phyloP scores from a whole-genome alignment of 2,797 vertebrate genomes.

The Leptoclinus maculatus region DNA sequence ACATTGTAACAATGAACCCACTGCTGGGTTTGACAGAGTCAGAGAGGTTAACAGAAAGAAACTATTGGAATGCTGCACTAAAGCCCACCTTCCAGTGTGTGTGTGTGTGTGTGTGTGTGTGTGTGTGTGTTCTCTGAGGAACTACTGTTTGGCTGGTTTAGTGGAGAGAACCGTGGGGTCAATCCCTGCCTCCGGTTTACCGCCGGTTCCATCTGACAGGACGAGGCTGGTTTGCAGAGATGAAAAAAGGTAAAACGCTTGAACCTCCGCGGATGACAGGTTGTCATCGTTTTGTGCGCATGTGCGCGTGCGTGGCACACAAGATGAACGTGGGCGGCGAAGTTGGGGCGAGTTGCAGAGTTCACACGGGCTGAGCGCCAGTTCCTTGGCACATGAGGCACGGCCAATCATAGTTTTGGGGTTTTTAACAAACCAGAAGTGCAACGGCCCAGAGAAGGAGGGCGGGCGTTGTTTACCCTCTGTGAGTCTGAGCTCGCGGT shows the following conservation, averaged over 20 bases:
- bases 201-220: conserved; percentile 31
- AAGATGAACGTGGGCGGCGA: conserved; percentile 31
- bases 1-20: neutral
- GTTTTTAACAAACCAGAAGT: conserved; percentile 33
- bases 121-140: conserved; percentile 24
- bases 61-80: conserved; percentile 10
- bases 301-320: conserved; percentile 25
- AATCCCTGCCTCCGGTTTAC: conserved; percentile 45
- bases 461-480: conserved; percentile 15
- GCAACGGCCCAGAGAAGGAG: conserved; percentile 8
- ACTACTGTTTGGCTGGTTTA: conserved; percentile 34
- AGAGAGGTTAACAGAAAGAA: conserved; percentile 21
- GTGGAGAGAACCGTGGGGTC: conserved; percentile 28
- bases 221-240: conserved; percentile 36
- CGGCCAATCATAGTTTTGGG: conserved; percentile 15
- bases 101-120: neutral
- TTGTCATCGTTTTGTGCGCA: conserved; percentile 53
- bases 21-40: neutral
- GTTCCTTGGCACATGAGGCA: conserved; percentile 47
- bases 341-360: conserved; percentile 38
- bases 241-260: conserved; percentile 50
- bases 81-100: neutral
- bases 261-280: conserved; percentile 56
- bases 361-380: conserved; percentile 47
- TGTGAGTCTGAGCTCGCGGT: neutral